phyloP scores from a whole-genome alignment of 2,888 invertebrate genomes.

The Agonopterix subpropinquella region DNA sequence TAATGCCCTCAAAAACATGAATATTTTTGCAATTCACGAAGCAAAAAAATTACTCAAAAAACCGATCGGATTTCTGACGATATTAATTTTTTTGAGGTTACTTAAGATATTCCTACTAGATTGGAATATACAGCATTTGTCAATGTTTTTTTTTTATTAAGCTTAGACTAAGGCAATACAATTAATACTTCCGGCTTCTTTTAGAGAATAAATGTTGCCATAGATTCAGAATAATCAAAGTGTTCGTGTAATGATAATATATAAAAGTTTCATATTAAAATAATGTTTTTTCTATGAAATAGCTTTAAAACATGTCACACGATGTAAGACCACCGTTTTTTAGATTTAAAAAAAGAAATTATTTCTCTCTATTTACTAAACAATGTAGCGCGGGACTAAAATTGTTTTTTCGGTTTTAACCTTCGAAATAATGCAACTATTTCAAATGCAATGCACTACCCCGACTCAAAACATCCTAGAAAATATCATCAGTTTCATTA shows the following conservation, averaged over 20 bases:
- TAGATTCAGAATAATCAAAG: conserved; percentile 38
- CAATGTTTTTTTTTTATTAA: conserved; percentile 35
- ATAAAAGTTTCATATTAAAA: conserved; percentile 22
- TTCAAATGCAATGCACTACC: no score
- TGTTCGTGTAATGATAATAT: conserved; percentile 40
- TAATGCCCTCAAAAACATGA: no score
- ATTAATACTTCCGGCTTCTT: conserved; percentile 29
- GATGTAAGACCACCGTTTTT: conserved; percentile 66
- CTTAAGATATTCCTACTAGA: no score
- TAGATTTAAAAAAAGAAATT: conserved; percentile 41
- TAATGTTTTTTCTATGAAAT: conserved; percentile 35
- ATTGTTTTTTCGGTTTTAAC: conserved; percentile 13
- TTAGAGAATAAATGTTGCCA: conserved; percentile 57
- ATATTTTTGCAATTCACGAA: no score
- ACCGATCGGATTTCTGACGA: no score
- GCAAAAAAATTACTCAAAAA: no score
- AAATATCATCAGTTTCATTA: no score
- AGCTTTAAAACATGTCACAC: conserved; percentile 70
- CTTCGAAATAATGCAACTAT: not conserved
- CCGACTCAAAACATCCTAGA: no score
- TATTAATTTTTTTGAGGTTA: no score
- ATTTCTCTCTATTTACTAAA: conserved; percentile 36
- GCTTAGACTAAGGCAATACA: conserved; percentile 51
- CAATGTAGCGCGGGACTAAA: conserved; percentile 52
- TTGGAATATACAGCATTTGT: conserved; percentile 33